These are phyloP conservation scores for Campopleginae sp. DNA, from an alignment of 2,888 invertebrate genomes.

Conservation along the genomic window DNA sequence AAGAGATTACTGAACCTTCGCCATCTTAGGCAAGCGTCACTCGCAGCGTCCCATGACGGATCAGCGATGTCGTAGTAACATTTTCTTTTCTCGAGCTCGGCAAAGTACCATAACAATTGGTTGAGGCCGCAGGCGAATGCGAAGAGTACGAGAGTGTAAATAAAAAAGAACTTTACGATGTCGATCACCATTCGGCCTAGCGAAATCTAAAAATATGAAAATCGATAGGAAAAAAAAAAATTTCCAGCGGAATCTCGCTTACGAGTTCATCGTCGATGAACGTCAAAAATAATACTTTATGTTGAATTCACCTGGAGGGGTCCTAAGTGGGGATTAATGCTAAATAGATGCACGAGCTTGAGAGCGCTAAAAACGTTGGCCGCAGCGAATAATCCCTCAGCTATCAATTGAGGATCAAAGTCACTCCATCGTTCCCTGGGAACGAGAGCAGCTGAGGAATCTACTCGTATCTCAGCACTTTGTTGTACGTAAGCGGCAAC, in stretches of 20 bases:
- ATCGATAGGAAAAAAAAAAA: not conserved
- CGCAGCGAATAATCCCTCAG: conserved; percentile 96
- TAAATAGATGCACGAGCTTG: conserved; percentile 96
- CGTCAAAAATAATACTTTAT: not conserved
- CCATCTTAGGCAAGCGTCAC: conserved; percentile 94
- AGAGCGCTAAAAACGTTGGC: conserved; percentile 97
- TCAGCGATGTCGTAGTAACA: conserved; percentile 90
- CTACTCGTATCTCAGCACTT: conserved; percentile 87
- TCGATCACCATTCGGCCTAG: conserved; percentile 95
- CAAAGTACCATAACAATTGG: conserved; percentile 97
- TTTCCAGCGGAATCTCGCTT: not conserved
- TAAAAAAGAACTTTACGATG: conserved; percentile 96
- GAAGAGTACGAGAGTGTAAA: conserved; percentile 94
- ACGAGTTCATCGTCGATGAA: not conserved
- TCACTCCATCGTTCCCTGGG: conserved; percentile 95
- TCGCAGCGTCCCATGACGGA: conserved; percentile 91
- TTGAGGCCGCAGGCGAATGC: conserved; percentile 97
- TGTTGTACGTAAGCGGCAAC: conserved; percentile 92
- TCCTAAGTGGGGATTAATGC: conserved; percentile 96
- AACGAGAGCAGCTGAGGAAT: conserved; percentile 90
- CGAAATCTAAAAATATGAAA: conserved; percentile 92
- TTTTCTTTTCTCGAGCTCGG: conserved; percentile 92
- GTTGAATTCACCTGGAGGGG: conserved; percentile 88
- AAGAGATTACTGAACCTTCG: conserved; percentile 92
- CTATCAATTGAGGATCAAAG: conserved; percentile 96